Evolutionary conservation across 2,113 vertebrate species (phyloP), one percentile per base, ranked within the genome.

Genomic region (Crotophaga sulcirostris): DNA sequence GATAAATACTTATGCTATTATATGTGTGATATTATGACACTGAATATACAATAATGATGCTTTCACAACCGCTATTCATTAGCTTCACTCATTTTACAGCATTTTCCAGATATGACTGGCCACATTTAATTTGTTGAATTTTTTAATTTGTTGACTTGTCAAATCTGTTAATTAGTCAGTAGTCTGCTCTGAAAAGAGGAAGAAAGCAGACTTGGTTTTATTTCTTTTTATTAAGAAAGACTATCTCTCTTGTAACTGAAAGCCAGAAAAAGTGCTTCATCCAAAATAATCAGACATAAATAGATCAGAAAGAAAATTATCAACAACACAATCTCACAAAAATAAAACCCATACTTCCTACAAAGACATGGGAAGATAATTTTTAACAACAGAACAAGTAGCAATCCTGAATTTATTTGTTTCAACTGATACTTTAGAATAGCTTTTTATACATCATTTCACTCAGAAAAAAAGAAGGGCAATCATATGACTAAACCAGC

Each of bases 361-460:
- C 11, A 73, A 68, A 77, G 51, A 36, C 42, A 79, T 1, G 6
- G 23, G 3, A 85, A 91, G 18, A 67, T 82, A 18, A 72, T 75
- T 78, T 93, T 67, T 49, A 90, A 85, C 42, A 82, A 52, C 12
- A 77, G 42, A 92, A 59, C 59, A 80, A 92, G 52, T n/a, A 97
- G 78, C 33, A 45, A 56, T 70, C 58, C 83, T 92, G 84, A 97
- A 93, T 73, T 66, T 58, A 94, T 87, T 94, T 97, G 42, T 89
- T 96, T 94, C 74, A 93, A 89, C 26, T 85, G 88, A 85, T 52
- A 60, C 21, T 96, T 97, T 69, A 81, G 34, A 86, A 70, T 33
- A 83, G 42, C 51, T 93, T 90, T 97, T 62, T 40, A 89, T 72
- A 92, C 52, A 69, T 87, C 68, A 40, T 97, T 97, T 94, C 63